A percentile compares a stretch with the other conserved stretches of the same genome.
These are phyloP conservation scores for Galerucella nymphaeae DNA, from an alignment of 2,888 invertebrate species.

Conservation along the genomic window DNA sequence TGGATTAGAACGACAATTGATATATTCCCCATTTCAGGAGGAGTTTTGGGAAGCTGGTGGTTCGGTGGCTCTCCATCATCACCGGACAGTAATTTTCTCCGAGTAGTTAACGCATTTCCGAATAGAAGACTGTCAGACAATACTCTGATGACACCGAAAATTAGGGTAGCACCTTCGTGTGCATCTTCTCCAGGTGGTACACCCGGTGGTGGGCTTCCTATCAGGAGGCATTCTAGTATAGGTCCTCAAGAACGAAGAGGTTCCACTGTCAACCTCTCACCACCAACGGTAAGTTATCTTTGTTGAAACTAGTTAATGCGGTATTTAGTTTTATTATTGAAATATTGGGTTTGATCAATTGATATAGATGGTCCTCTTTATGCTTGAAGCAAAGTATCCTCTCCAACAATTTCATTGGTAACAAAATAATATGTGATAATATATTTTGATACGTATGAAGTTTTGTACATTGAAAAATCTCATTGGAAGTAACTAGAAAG, in stretches of 20 bases:
- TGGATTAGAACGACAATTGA: not conserved
- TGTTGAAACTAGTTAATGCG: not conserved
- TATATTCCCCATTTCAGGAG: constrained; percentile 57
- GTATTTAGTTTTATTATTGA: not conserved
- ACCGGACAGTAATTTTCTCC: constrained; percentile 87
- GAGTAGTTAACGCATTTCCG: constrained; percentile 83
- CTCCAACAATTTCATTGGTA: too few relatives aligned
- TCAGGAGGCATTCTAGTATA: constrained; percentile 90
- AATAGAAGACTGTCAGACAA: constrained; percentile 92
- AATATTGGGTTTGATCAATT: not conserved
- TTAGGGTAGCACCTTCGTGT: constrained; percentile 88
- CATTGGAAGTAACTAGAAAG: too few relatives aligned
- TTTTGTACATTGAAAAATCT: too few relatives aligned
- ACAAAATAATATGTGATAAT: too few relatives aligned
- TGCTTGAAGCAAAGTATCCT: too few relatives aligned
- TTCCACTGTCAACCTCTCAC: constrained; percentile 86
- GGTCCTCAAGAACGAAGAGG: constrained; percentile 90
- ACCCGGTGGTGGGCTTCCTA: constrained; percentile 82
- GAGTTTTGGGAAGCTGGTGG: constrained; percentile 83
- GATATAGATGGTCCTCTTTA: not conserved
- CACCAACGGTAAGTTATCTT: constrained; percentile 80
- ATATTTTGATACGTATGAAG: too few relatives aligned
- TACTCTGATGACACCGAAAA: constrained; percentile 90
- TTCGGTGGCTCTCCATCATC: constrained; percentile 85
- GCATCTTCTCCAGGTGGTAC: constrained; percentile 82